Conservation (phyloP, 2,797 vertebrate genomes). For the Podargus strigoides region DNA sequence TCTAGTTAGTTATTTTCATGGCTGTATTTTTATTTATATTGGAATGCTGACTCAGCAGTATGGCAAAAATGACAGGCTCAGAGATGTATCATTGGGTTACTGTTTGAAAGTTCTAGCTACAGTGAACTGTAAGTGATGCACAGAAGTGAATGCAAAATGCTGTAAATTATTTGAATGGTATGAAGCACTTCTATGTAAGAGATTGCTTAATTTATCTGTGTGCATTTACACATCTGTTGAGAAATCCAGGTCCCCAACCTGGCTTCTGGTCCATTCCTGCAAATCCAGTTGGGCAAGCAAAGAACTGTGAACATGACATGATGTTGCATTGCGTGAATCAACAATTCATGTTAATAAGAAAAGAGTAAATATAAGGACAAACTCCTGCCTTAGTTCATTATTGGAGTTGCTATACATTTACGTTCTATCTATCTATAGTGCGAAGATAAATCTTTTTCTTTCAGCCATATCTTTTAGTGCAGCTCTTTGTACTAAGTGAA, state of each 20-base stretch:
- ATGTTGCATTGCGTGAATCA: not conserved
- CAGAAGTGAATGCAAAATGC: not conserved
- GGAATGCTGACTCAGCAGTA: not conserved
- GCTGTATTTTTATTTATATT: not conserved
- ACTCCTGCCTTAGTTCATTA: not conserved
- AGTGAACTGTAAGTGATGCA: not conserved
- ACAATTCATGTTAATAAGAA: not conserved
- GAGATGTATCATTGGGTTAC: not conserved
- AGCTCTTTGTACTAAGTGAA: not conserved
- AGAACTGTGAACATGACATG: fast-evolving
- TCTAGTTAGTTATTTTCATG: not conserved
- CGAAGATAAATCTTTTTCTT: not conserved
- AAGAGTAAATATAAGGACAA: not conserved
- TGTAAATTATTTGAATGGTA: not conserved
- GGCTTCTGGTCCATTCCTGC: not conserved
- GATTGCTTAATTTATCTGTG: not conserved
- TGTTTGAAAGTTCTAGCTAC: not conserved
- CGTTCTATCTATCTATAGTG: not conserved
- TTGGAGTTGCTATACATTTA: not conserved
- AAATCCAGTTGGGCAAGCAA: not conserved
- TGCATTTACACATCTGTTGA: not conserved
- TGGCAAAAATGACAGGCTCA: not conserved
- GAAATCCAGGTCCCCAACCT: not conserved
- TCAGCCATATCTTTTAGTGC: not conserved
- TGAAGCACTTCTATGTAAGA: not conserved